Evolutionary conservation across 2,888 invertebrate species (phyloP).

Genomic region (Drosophila phalerata): DNA sequence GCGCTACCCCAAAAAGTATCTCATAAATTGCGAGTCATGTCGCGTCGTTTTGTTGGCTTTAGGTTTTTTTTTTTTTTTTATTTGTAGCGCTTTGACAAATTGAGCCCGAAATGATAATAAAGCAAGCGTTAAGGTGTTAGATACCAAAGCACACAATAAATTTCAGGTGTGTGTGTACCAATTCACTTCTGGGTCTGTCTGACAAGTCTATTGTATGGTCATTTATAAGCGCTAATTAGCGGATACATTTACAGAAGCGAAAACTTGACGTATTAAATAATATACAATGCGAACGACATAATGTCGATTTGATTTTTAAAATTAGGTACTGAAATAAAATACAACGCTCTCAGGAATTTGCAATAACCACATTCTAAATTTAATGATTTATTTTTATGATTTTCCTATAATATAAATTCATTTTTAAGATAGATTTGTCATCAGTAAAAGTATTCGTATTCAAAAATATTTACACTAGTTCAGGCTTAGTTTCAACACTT

Average conservation of each 20-base stretch:
- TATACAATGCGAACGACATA: constrained; percentile 4
- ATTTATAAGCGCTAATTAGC: constrained; percentile 41
- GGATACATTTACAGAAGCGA: constrained; percentile 23
- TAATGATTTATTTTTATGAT: too few relatives aligned
- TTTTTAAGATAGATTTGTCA: not conserved
- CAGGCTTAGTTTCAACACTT: not conserved
- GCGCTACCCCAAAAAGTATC: constrained; percentile 32
- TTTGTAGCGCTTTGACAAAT: constrained; percentile 49
- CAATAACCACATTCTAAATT: not conserved
- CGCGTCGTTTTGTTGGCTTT: constrained; percentile 50
- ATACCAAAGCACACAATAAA: constrained; percentile 37
- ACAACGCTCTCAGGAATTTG: not conserved
- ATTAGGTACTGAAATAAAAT: not conserved
- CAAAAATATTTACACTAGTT: not conserved
- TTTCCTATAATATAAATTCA: not conserved
- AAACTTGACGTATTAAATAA: constrained; percentile 16
- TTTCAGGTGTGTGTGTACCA: constrained; percentile 17
- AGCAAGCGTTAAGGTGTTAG: constrained; percentile 59
- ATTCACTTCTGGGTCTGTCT: constrained; percentile 23
- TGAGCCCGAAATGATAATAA: constrained; percentile 46
- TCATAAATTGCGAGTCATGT: constrained; percentile 63
- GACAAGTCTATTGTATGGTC: constrained; percentile 24
- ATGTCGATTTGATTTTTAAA: not conserved
- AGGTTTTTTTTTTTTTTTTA: constrained; percentile 12
- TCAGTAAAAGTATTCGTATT: not conserved